These are phyloP conservation scores for Allenopithecus nigroviridis DNA, from an alignment of 2,797 vertebrate genomes.

Conservation along the genomic window DNA sequence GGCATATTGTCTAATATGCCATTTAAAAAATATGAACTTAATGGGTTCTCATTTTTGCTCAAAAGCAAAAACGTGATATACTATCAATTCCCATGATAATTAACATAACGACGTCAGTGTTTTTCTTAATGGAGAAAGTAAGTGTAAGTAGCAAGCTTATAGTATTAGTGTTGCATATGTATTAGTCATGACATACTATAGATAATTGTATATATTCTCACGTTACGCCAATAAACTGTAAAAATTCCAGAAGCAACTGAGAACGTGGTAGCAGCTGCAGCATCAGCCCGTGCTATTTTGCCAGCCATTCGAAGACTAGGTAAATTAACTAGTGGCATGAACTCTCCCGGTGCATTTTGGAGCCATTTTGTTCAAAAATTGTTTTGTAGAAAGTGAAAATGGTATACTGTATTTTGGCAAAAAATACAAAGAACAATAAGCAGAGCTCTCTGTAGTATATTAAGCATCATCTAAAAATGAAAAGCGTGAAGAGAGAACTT, in stretches of 20 bases:
- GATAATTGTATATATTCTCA: conserved; percentile 64
- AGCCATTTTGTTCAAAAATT: conserved; percentile 36
- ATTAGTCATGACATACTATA: conserved; percentile 64
- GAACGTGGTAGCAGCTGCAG: conserved; percentile 54
- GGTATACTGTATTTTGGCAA: not conserved
- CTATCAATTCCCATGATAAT: not conserved
- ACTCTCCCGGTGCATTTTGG: not conserved
- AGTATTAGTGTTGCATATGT: conserved; percentile 39
- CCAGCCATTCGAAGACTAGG: not conserved
- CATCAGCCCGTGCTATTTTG: not conserved
- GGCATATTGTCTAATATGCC: conserved; percentile 32
- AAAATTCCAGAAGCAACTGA: conserved; percentile 68
- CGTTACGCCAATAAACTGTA: conserved; percentile 38
- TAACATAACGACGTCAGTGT: conserved; percentile 28
- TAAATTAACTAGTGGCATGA: not conserved
- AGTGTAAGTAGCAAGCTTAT: conserved; percentile 26
- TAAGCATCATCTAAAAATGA: conserved; percentile 45
- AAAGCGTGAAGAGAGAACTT: not conserved
- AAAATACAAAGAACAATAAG: not conserved
- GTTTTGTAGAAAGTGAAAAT: not conserved
- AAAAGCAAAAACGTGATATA: conserved; percentile 15
- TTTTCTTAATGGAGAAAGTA: conserved; percentile 58
- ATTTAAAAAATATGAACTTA: conserved; percentile 36
- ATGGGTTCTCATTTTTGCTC: conserved; percentile 25
- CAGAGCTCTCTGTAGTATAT: not conserved